A percentile compares a stretch with the other conserved stretches of the same genome.
phyloP scores from a whole-genome alignment of 2,888 invertebrate species.

The Macaria liturata region DNA sequence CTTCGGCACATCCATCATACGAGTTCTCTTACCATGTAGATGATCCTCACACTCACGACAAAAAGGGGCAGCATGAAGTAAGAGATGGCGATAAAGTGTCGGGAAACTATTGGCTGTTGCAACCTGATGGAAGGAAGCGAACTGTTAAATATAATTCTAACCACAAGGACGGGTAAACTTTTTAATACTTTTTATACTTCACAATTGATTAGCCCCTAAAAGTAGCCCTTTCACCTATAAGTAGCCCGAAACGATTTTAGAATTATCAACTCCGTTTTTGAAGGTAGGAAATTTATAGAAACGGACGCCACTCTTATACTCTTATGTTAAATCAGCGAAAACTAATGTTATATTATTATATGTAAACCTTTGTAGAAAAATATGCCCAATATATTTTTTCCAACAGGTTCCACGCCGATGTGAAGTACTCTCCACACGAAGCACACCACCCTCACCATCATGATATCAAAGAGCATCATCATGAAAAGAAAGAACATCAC shows the following conservation, averaged over 20 bases:
- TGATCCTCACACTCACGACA: conserved; percentile 81
- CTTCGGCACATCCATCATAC: conserved; percentile 72
- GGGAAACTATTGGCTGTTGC: conserved; percentile 77
- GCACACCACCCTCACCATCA: conserved; percentile 4
- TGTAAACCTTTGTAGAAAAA: too few relatives aligned
- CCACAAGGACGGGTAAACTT: conserved; percentile 72
- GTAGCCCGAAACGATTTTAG: background rate
- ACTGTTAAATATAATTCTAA: conserved; percentile 76
- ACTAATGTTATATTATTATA: too few relatives aligned
- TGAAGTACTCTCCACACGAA: conserved; percentile 10
- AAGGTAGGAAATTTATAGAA: background rate
- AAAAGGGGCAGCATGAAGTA: conserved; percentile 74
- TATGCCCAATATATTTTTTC: background rate
- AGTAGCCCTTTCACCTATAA: too few relatives aligned
- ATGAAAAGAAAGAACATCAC: conserved; percentile 7
- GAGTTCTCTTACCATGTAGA: conserved; percentile 81
- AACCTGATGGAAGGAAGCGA: conserved; percentile 80
- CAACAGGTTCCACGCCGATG: conserved; percentile 23
- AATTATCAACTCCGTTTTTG: background rate
- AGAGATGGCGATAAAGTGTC: conserved; percentile 77
- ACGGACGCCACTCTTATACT: too few relatives aligned
- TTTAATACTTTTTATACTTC: too few relatives aligned
- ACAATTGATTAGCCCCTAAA: too few relatives aligned
- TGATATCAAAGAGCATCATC: background rate
- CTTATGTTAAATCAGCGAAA: too few relatives aligned